Evolutionary conservation across 2,888 invertebrate genomes (phyloP), one percentile per base, ranked within the genome.

Genomic region (Tholera decimalis): DNA sequence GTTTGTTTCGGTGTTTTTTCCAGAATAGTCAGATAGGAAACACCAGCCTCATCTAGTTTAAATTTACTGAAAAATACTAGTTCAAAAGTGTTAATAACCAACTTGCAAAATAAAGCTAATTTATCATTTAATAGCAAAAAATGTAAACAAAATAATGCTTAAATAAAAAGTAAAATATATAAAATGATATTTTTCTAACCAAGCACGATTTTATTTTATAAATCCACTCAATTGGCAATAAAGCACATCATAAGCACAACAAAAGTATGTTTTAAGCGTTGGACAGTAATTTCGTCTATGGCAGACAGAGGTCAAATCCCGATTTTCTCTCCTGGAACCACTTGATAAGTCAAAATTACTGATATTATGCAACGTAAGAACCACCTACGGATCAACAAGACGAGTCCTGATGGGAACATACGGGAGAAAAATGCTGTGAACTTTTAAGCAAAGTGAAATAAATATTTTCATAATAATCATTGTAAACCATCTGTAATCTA

Each of bases 281-380:
- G 59, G 55, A 79, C 77, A 71, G 79, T 85, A 83, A 91, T 89
- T 87, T 86, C 75, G 82, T 85, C 86, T 85, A 87, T 83, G 82
- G 76, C 83, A 51, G 72, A 77, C 67, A 75, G 79, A 70, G 80
- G 70, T 74, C 77, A 83, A 86, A 85, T 87, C 86, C 83, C 83
- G 81, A 85, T 89, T 89, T 88, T 88, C 86, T 87, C 85, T 79
- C 84, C 85, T 84, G 67, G 83, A 82, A 87, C 85, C 84, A 89
- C 86, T 82, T 88, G 90, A 91, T 91, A 89, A 89, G 85, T 84
- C 79, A 75, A 88, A 91, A 92, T 91, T 90, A 91, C 91, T 87
- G 87, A 88, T 88, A 92, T 92, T 92, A 91, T 85, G 86, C 84
- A 74, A 85, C 79, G 79, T 84, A 85, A 85, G 86, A 86, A 88